These are phyloP conservation scores for Chymomyza costata DNA, from an alignment of 1,140 invertebrate genomes.

Conservation along the genomic window DNA sequence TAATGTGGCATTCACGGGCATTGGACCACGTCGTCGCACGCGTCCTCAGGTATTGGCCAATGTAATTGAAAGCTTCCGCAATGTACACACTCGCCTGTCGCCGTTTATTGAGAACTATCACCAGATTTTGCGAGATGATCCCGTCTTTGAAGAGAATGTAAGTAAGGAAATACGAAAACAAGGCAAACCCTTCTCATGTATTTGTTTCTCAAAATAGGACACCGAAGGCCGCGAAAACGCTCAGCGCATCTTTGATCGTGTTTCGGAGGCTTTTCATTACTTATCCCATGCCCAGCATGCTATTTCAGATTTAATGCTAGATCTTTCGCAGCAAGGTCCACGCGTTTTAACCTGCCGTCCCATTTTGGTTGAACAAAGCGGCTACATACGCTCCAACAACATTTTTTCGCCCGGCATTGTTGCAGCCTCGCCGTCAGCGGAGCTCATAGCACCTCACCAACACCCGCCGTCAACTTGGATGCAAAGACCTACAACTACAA, in stretches of 20 bases:
- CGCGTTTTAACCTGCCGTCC: conserved; percentile 83
- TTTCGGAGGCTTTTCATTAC: conserved; percentile 87
- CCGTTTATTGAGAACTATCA: conserved; percentile 81
- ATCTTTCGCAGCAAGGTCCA: conserved; percentile 82
- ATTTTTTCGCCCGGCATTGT: conserved; percentile 54
- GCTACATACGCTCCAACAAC: conserved; percentile 74
- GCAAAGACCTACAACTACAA: conserved; percentile 6
- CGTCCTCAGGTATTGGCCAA: conserved; percentile 79
- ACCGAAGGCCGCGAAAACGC: conserved; percentile 76
- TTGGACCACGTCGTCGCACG: conserved; percentile 68
- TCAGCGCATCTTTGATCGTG: conserved; percentile 82
- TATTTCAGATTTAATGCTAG: conserved; percentile 89
- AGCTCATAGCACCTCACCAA: conserved; percentile 13
- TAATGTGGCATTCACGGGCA: conserved; percentile 18
- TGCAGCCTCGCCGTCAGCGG: conserved; percentile 15
- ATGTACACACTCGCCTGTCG: conserved; percentile 79
- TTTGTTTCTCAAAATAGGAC: conserved; percentile 59
- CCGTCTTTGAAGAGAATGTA: conserved; percentile 77
- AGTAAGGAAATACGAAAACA: conserved; percentile 45
- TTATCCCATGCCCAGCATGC: conserved; percentile 91
- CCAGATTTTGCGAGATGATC: conserved; percentile 79
- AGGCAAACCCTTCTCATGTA: background rate
- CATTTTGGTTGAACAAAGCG: conserved; percentile 83
- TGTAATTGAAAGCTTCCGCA: conserved; percentile 78
- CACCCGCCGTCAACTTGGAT: background rate